Evolutionary conservation across 2,797 vertebrate genomes (phyloP), one percentile per base, ranked within the genome.

Genomic region (Tinamus major): DNA sequence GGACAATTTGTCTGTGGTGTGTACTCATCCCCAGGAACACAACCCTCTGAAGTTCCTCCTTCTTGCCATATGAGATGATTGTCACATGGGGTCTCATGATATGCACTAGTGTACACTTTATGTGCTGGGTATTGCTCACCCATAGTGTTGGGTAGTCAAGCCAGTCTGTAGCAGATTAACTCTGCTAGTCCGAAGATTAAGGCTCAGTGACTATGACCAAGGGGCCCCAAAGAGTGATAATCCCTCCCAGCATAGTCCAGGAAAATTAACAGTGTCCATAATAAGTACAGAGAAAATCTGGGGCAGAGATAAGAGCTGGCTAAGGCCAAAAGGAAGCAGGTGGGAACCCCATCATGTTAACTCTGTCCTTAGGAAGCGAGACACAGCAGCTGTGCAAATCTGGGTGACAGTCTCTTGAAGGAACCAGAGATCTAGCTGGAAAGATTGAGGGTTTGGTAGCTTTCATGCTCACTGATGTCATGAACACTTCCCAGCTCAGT

Each of bases 301-400:
- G 13, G 21, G 17, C 21, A 26, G 33, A 31, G 8, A 19, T 24
- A 62, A 67, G 13, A 13, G 13, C 24, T 51, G 42, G 3, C 24
- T 48, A 33, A 64, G 6, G 7, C 33, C 41, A 42, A 39, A 42
- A 55, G 48, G 15, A 12, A 78, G 26, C 8, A 17, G 18, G 10
- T 19, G 24, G 18, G 42, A 49, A 19, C 5, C 10, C 7, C 23
- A 41, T 31, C 13, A 26, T 29, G 37, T 8, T 29, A 68, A 2
- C 23, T n/a, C 49, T 56, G 20, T 64, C 23, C 41, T 75, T 71
- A 76, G 14, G 6, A 62, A 8, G 6, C 19, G 75, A 64, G 67
- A 42, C 0, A 2, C 1, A 16, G 9, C 18, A 46, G 18, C 42
- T 13, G 37, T 31, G 12, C 10, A 21, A 61, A 29, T 1, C 2